phyloP scores from a whole-genome alignment of 2,113 vertebrate genomes.

The Hippopotamus amphibius region DNA sequence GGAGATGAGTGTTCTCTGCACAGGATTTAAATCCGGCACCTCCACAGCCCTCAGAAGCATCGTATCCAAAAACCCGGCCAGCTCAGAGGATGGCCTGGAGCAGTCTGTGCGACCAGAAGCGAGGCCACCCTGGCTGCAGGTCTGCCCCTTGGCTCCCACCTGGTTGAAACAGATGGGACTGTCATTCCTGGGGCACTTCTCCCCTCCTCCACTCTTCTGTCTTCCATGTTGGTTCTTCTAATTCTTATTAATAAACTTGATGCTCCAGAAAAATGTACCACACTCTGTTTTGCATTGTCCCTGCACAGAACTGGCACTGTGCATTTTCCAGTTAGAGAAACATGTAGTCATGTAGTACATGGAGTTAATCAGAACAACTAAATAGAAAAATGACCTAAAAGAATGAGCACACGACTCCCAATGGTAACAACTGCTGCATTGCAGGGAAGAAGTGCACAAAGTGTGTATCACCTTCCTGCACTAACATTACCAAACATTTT shows the following conservation, averaged over 20 bases:
- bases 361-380: neutral
- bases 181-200: too few relatives aligned
- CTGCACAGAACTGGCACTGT: neutral
- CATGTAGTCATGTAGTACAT: neutral
- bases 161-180: neutral
- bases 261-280: neutral
- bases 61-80: constrained; percentile 93
- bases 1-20: constrained; percentile 92
- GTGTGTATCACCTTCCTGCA: neutral
- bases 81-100: constrained; percentile 83
- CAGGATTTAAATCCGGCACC: constrained; percentile 91
- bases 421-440: neutral
- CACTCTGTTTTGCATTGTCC: neutral
- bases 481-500: neutral
- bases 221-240: neutral
- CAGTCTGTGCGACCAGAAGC: neutral
- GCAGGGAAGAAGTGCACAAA: neutral
- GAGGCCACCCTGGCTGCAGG: rapidly evolving
- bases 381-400: neutral
- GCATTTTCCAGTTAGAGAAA: neutral
- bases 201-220: neutral
- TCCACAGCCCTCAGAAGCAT: constrained; percentile 95
- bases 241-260: neutral
- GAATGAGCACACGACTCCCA: neutral
- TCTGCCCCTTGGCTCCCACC: neutral